Conservation (phyloP, 2,888 invertebrate species). For the Lochmaea crataegi region DNA sequence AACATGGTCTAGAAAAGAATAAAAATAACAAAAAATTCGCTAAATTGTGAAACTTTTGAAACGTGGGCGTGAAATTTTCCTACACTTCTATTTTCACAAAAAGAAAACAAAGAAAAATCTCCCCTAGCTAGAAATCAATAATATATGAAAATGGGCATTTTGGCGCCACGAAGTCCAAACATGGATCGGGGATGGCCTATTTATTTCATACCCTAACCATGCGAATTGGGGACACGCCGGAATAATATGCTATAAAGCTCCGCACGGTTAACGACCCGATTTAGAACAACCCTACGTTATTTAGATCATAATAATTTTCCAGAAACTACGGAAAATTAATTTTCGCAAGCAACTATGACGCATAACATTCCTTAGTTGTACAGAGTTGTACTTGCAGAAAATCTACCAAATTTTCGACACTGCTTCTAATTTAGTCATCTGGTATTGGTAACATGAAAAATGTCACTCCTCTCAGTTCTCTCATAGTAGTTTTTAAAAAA, state of each 20-base stretch:
- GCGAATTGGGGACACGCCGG: background rate
- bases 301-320: background rate
- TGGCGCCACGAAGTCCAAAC: constrained; percentile 18
- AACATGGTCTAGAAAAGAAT: too few species aligned
- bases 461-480: too few species aligned
- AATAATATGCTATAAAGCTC: background rate
- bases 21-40: too few species aligned
- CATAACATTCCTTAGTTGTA: background rate
- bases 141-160: constrained; percentile 1
- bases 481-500: too few species aligned
- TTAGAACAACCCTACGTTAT: background rate
- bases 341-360: too few species aligned
- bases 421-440: too few species aligned
- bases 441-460: too few species aligned
- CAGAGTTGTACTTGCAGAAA: background rate
- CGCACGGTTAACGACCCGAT: background rate
- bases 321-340: background rate
- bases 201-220: background rate
- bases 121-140: constrained; percentile 10
- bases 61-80: background rate
- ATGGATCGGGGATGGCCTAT: background rate
- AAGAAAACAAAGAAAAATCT: background rate
- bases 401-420: background rate
- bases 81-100: background rate
- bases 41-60: too few species aligned